Base-by-base conservation (phyloP, 2,797 vertebrate genomes). In the Carapus acus region DNA sequence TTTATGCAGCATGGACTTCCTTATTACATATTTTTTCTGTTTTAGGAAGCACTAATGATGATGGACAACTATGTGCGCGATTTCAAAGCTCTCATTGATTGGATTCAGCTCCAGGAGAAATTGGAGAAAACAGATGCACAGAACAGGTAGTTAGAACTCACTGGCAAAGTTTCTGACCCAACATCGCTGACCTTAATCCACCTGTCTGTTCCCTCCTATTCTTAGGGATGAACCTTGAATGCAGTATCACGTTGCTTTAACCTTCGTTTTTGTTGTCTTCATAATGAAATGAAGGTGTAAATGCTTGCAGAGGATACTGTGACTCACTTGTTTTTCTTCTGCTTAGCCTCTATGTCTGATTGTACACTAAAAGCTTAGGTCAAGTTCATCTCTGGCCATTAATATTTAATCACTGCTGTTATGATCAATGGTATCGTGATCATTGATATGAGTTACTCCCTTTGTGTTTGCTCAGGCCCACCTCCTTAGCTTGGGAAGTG, bases 61-160 rank as follows among this genome's bases (percentile, higher is more conserved):
- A 79, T 99, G 76, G 94, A 96, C 86, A 98, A 99, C 84, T 99
- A 99, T 4, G 96, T 98, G 11, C 88, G 95, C 49, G 96, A 99
- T 79, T 99, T 99, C 82, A 99, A 98, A 88, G 94, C 96, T 9
- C 81, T 99, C 69, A 99, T 99, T 58, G 96, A 98, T 79, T 99
- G 95, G 96, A 96, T 99, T 76, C 96, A 99, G 62, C 92, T 99
- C 22, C 96, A 99, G 81, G 95, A 99, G 82, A 99, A 98, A 81
- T 77, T 99, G 53, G 96, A 99, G 86, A 99, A 99, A 85, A 90
- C 96, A 1, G 96, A 99, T 73, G 96, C 94, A 58, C 95, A 95
- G 76, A 98, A 96, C 92, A 96, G 96, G 96, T 95, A 82, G n/a
- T n/a, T n/a, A n/a, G n/a, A n/a, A n/a, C n/a, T n/a, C n/a, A n/a